Evolutionary conservation across 2,888 invertebrate genomes (phyloP).

Genomic region (Mythimna pallens): DNA sequence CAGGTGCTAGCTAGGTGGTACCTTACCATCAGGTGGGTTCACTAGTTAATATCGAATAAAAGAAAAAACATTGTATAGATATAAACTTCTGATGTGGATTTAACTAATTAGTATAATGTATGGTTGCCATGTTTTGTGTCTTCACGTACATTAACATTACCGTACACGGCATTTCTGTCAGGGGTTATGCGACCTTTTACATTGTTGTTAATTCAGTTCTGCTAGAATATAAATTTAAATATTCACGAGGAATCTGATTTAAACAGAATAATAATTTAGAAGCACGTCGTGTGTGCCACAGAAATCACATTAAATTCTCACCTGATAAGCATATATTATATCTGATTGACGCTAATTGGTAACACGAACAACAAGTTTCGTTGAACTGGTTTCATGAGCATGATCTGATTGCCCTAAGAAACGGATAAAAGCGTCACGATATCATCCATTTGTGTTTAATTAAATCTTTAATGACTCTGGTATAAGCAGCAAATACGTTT

Average conservation of each 20-base stretch:
- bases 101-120: conserved; percentile 57
- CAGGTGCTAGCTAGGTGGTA: too few species aligned
- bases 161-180: conserved; percentile 54
- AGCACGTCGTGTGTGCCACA: conserved; percentile 33
- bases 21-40: too few species aligned
- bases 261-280: conserved; percentile 55
- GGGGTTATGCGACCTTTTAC: conserved; percentile 53
- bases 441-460: conserved; percentile 61
- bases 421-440: conserved; percentile 44
- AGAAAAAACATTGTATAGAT: not conserved
- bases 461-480: conserved; percentile 51
- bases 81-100: conserved; percentile 47
- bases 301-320: conserved; percentile 60
- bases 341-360: conserved; percentile 63
- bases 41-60: too few species aligned
- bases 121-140: conserved; percentile 47
- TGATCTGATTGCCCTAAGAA: conserved; percentile 56
- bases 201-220: conserved; percentile 52
- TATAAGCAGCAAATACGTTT: conserved; percentile 45
- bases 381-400: conserved; percentile 55
- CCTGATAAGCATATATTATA: conserved; percentile 57
- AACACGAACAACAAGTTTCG: conserved; percentile 57
- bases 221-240: conserved; percentile 67
- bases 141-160: conserved; percentile 45
- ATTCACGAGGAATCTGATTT: conserved; percentile 65